Percentiles rank a stretch among this genome's conserved stretches.
These are phyloP conservation scores for Buteo buteo DNA, from an alignment of 2,113 vertebrate genomes.

Conservation along the genomic window DNA sequence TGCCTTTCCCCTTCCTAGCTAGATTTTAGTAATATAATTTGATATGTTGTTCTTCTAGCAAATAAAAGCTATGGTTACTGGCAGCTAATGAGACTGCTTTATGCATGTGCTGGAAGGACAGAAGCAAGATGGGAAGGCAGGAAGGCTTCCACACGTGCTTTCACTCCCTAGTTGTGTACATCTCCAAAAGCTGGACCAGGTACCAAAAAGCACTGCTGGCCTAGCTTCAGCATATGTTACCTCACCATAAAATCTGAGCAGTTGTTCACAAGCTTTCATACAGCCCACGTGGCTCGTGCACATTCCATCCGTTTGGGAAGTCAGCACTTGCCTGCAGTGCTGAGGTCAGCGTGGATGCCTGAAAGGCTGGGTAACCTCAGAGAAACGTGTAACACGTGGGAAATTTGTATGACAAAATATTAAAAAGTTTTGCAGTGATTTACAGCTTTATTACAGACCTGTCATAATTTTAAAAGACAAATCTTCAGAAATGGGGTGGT, in stretches of 20 bases:
- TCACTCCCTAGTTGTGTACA: background rate
- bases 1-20: background rate
- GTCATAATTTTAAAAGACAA: background rate
- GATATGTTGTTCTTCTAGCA: background rate
- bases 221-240: background rate
- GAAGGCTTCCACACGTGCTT: background rate
- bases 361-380: background rate
- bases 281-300: background rate
- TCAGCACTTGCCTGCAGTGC: accelerated
- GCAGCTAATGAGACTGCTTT: background rate
- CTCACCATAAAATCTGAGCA: background rate
- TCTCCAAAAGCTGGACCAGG: background rate
- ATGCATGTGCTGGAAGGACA: background rate
- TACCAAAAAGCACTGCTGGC: background rate
- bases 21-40: background rate
- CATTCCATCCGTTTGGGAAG: background rate
- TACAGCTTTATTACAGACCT: background rate
- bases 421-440: background rate
- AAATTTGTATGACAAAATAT: background rate
- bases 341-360: accelerated
- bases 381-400: background rate
- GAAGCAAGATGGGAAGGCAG: background rate
- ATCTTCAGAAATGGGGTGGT: background rate
- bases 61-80: background rate
- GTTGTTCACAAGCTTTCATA: background rate